Evolutionary conservation across 2,113 vertebrate species (phyloP), one percentile per base, ranked within the genome.

Genomic region (Hippolais icterina): DNA sequence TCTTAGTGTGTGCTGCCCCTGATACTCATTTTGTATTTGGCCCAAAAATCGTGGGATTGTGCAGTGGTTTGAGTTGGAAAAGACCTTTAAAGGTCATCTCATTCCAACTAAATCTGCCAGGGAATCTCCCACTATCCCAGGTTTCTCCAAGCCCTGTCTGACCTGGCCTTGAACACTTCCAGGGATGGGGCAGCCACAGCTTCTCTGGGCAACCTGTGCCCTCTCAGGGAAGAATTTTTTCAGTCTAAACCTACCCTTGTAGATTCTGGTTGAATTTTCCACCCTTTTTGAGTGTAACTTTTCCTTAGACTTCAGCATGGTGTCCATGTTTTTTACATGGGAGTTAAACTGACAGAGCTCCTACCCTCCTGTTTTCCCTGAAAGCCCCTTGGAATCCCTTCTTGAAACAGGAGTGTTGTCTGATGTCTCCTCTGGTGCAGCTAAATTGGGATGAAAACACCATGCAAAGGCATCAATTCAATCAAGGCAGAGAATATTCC

Each of bases 71-170:
- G 35, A 3, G 31, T 29, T 59, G 18, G n/a, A 59, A 77, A 44
- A 16, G 8, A 35, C 1, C 2, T 23, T 65, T 33, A 4, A 57
- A 63, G 3, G 11, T 20, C 27, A 11, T 37, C 12, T 31, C 23
- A 3, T 56, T n/a, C n/a, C 47, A 64, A 0, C 11, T 18, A 28
- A 69, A 20, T 35, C 53, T 54, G 20, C 20, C 25, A 41, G 41
- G 17, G 29, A 10, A 6, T 2, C 5, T 68, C 4, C 29, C n/a
- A 31, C 9, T 1, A 1, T 3, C 1, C 14, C 61, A 47, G 24
- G 25, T 4, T 41, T 7, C 9, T 83, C 78, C 61, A 75, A 75
- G 11, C 11, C n/a, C 14, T 0, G 0, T 28, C 46, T 28, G 59
- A 2, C 37, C 27, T 15, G 54, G 20, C 39, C 24, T 35, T n/a